A percentile compares a stretch with the other conserved stretches of the same genome.
Conservation (phyloP, 1,140 invertebrate species). For the Chlorops oryzae region DNA sequence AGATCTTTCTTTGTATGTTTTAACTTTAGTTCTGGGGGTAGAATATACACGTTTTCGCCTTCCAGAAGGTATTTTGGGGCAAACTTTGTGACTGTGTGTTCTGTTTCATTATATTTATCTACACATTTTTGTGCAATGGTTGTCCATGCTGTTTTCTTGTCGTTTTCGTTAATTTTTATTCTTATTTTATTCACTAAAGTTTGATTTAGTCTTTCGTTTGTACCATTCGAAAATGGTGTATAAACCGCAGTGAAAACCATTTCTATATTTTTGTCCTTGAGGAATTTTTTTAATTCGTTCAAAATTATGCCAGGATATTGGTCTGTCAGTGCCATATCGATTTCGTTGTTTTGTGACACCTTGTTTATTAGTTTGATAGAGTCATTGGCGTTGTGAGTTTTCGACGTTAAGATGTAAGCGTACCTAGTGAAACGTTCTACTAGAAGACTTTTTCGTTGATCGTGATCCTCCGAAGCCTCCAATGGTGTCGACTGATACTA, state of each 20-base stretch:
- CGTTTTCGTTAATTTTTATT: slow-evolving; percentile 30
- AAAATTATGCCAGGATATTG: slow-evolving; percentile 43
- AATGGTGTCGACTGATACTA: slow-evolving; percentile 39
- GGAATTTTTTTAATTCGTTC: slow-evolving; percentile 34
- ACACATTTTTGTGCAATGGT: slow-evolving; percentile 39
- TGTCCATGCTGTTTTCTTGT: slow-evolving; percentile 38
- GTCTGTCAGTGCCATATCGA: slow-evolving; percentile 35
- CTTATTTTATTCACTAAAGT: slow-evolving; percentile 39
- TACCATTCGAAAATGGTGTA: slow-evolving; percentile 37
- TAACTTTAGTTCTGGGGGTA: slow-evolving; percentile 32
- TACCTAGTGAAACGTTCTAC: slow-evolving; percentile 21
- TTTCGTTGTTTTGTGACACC: slow-evolving; percentile 12
- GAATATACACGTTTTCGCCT: slow-evolving; percentile 27
- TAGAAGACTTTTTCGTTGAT: slow-evolving; percentile 37
- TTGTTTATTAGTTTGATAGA: slow-evolving; percentile 43
- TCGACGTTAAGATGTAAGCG: slow-evolving; percentile 36
- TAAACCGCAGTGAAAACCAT: slow-evolving; percentile 40
- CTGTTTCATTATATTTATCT: slow-evolving; percentile 42
- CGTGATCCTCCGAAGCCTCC: slow-evolving; percentile 30
- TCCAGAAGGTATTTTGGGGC: slow-evolving; percentile 36
- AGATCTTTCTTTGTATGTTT: slow-evolving; percentile 12
- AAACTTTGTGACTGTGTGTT: slow-evolving; percentile 36
- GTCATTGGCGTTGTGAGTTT: slow-evolving; percentile 33
- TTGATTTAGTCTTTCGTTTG: slow-evolving; percentile 41
- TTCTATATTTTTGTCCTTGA: slow-evolving; percentile 23